Base-by-base conservation (phyloP, 2,113 vertebrate species). In the Stigmatopora argus region DNA sequence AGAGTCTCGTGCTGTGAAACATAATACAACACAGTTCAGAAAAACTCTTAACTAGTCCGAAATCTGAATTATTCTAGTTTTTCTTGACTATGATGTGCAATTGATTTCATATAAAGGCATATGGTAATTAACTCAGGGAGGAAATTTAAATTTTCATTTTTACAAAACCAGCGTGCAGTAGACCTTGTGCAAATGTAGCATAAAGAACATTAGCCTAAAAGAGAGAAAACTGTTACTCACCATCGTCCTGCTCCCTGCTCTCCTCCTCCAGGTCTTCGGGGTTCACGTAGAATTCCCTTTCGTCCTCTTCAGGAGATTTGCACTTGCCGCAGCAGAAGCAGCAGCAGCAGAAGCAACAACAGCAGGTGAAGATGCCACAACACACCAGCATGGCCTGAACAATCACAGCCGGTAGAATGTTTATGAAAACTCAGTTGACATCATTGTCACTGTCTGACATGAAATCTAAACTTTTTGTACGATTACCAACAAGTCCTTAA, bases 281-380 rank as follows among this genome's bases (percentile, higher is more conserved):
- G 70, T 92, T 87, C 4, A 92, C 65, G 0, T 89, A 85, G 31
- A 75, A 61, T 0, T 17, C 73, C n/a, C 78, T 87, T 2, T 62
- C 67, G 0, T 92, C 91, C 0, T 94, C 91, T 0, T 85, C 72
- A 0, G 90, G 71, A 0, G 68, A 55, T 35, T 64, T 86, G 53
- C 92, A 93, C 0, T 66, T 79, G 26, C 95, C 94, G 0, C 95
- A 97, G 83, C 95, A 95, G 76, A 87, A 94, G 0, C 94, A 97
- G 82, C 96, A 94, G 83, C 92, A 97, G 61, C 89, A 93, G 56
- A 85, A 93, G 62, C 95, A 97, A 51, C 92, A 93, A 76, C 87
- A 90, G 84, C 90, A 85, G 19, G 93, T 94, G 58, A 93, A 78
- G 1, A 91, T 17, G 0, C 82, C 17, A 0, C 92, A 93, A 65